phyloP scores from a whole-genome alignment of 2,113 vertebrate genomes.

The Morone saxatilis region DNA sequence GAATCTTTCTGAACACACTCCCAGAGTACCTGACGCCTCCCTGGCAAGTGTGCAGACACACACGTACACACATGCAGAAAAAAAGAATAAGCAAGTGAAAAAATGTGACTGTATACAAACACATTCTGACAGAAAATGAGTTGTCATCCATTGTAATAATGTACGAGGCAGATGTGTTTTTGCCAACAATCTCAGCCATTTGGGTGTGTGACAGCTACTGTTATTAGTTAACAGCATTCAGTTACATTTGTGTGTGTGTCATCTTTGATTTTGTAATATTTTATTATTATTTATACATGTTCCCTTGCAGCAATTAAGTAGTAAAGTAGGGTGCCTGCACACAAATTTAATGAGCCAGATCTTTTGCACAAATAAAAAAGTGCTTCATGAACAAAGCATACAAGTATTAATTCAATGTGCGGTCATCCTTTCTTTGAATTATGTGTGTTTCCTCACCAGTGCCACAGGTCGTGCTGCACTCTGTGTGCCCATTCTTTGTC shows the following conservation, averaged over 20 bases:
- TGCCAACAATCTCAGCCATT: neutral
- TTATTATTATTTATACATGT: neutral
- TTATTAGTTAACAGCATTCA: neutral
- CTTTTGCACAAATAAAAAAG: neutral
- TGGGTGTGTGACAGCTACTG: neutral
- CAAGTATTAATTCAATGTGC: neutral
- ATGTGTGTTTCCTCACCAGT: conserved; percentile 61
- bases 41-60: conserved; percentile 55
- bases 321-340: neutral
- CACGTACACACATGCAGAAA: conserved; percentile 33
- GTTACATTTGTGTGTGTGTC: neutral
- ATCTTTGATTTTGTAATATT: neutral
- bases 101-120: neutral
- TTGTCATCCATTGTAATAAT: neutral
- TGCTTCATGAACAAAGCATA: neutral
- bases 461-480: conserved; percentile 81
- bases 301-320: neutral
- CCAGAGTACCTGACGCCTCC: conserved; percentile 81
- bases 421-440: neutral
- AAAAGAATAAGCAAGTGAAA: neutral
- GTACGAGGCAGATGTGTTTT: neutral
- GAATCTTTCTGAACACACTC: conserved; percentile 88
- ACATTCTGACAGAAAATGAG: neutral
- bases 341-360: neutral
- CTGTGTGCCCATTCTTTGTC: conserved; percentile 53